Evolutionary conservation across 2,888 invertebrate species (phyloP).

Genomic region (Idaea dimidiata): DNA sequence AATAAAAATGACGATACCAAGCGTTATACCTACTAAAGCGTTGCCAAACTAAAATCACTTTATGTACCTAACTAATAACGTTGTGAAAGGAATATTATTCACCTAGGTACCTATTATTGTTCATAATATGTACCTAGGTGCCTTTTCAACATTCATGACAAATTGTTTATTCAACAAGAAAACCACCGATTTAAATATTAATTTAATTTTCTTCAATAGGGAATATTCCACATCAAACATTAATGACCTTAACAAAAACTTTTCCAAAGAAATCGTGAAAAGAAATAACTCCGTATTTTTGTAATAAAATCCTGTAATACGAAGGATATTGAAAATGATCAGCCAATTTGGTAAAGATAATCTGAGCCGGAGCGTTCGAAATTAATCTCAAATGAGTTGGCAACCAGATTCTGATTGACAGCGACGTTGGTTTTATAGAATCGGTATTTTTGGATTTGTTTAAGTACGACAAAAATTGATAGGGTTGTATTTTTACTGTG

Average conservation of each 20-base stretch:
- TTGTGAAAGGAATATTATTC: too few relatives aligned
- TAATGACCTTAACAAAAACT: conserved; percentile 23
- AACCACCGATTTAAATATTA: neutral
- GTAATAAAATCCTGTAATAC: conserved; percentile 23
- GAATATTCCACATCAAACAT: conserved; percentile 11
- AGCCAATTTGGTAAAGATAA: conserved; percentile 22
- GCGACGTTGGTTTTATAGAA: neutral
- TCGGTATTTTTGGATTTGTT: neutral
- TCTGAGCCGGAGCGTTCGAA: neutral
- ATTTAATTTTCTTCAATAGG: neutral
- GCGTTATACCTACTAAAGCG: too few relatives aligned
- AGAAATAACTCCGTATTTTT: conserved; percentile 24
- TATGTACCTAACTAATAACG: too few relatives aligned
- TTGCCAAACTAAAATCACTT: too few relatives aligned
- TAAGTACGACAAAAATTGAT: neutral
- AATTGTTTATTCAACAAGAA: neutral
- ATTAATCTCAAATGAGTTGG: neutral
- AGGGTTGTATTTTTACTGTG: neutral
- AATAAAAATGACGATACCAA: too few relatives aligned
- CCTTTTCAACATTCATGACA: neutral
- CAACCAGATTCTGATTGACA: neutral
- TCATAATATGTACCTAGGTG: neutral
- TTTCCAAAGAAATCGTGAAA: conserved; percentile 16
- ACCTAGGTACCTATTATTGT: neutral
- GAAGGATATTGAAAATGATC: conserved; percentile 30